These are phyloP conservation scores for Sesamia nonagrioides DNA, from an alignment of 1,140 invertebrate species.

Conservation along the genomic window DNA sequence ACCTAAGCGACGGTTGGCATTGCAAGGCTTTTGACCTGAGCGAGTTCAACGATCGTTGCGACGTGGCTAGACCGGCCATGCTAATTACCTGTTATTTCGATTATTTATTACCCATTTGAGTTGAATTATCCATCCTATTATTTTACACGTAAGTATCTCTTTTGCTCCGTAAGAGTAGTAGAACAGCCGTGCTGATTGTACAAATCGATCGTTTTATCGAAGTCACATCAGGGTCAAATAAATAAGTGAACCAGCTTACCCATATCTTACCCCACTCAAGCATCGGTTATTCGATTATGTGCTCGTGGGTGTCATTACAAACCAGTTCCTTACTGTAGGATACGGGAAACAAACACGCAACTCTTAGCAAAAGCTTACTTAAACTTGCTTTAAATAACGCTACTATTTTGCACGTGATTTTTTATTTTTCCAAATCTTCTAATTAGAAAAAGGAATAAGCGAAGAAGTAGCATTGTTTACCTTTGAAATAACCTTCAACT, in stretches of 20 bases:
- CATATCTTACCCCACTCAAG: not conserved
- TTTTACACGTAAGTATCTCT: not conserved
- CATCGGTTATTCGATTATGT: conserved; percentile 10
- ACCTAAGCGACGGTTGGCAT: conserved; percentile 52
- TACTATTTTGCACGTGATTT: no score
- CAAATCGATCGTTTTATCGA: no score
- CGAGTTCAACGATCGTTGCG: conserved; percentile 68
- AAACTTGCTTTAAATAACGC: not conserved
- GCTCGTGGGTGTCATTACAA: conserved; percentile 13
- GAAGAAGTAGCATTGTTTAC: no score
- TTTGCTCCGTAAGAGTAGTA: not conserved
- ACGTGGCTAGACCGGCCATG: conserved; percentile 63
- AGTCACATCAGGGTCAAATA: conserved; percentile 3
- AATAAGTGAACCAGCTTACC: not conserved
- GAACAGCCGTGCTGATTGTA: not conserved
- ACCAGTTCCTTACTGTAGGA: not conserved
- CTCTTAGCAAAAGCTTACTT: not conserved
- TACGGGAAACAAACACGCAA: conserved; percentile 7
- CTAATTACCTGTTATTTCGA: conserved; percentile 61
- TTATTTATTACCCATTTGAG: conserved; percentile 22
- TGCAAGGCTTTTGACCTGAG: conserved; percentile 72
- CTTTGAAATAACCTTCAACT: no score
- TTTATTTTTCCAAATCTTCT: no score
- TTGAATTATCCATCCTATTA: not conserved
- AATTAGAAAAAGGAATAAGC: no score